Evolutionary conservation across 2,113 vertebrate genomes (phyloP), one percentile per base, ranked within the genome.

Genomic region (Trichomycterus rosablanca): DNA sequence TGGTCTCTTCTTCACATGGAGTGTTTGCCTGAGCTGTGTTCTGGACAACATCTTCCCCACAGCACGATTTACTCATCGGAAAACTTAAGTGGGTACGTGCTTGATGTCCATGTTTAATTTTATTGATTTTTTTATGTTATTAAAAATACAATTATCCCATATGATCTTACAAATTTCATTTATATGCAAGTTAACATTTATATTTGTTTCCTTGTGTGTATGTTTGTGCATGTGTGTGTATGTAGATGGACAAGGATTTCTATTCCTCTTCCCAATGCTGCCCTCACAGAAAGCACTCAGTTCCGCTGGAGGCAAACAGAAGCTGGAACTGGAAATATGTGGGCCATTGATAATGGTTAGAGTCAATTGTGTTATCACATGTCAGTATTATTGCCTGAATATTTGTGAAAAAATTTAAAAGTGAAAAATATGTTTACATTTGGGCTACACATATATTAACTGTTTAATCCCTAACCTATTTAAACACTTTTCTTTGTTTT

Each of bases 321-420:
- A 73, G 78, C 82, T 2, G 88, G 93, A 71, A 67, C 82, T 8
- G 89, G 90, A 70, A 95, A 91, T 83, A 97, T 97, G 92, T 99
- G 96, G 96, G 94, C 94, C 64, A 85, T 99, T 20, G 96, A 99
- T 83, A 97, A 96, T 40, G 89, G 96, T 99, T 64, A 85, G 89
- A 7, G 28, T 9, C 19, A 4, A 0, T 30, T n/a, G n/a, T n/a
- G n/a, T n/a, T n/a, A n/a, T n/a, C n/a, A n/a, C n/a, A n/a, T n/a
- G n/a, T n/a, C n/a, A n/a, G n/a, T n/a, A n/a, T n/a, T n/a, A n/a
- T n/a, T n/a, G n/a, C n/a, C n/a, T n/a, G n/a, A n/a, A n/a, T n/a
- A n/a, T n/a, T n/a, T n/a, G n/a, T n/a, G n/a, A n/a, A n/a, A n/a
- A n/a, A n/a, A n/a, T n/a, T n/a, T n/a, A n/a, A n/a, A n/a, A n/a